Base-by-base conservation (phyloP, 2,888 invertebrate genomes). In the Ethmia dodecea region DNA sequence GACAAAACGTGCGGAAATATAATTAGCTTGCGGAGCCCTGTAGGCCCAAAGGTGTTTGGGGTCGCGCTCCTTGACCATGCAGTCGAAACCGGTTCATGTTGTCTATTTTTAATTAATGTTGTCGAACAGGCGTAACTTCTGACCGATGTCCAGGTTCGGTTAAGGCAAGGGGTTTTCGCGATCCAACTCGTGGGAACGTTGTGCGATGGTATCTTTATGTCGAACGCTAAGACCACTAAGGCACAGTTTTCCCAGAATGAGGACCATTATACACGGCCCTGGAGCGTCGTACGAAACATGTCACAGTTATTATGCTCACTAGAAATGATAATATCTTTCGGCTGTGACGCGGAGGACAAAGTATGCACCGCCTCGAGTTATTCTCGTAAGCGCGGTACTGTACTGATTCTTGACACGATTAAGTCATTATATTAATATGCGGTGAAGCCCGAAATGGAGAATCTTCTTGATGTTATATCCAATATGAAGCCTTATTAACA, bases 1-100 rank as follows among this genome's bases (percentile, higher is more conserved):
- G 66, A 75, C 84, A 75, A 78, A 79, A 81, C 80, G 84, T 83
- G 86, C 76, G 74, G 79, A 81, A 78, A 79, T 74, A 86, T 86
- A 86, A 86, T 86, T 86, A 84, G 83, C 77, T 78, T 73, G n/a
- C n/a, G n/a, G n/a, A 73, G 49, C 52, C 51, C 49, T 31, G 53
- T 26, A 26, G n/a, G n/a, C n/a, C 11, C 26, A 50, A 55, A 55
- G 58, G 51, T 26, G 11, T 52, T 54, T 52, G 54, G 39, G 76
- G 76, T 71, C 69, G 53, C 47, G 55, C 58, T 65, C 67, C 66
- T 75, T 71, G 74, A 72, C 70, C 69, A 46, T 59, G 60, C 56
- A 45, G 36, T 48, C 52, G 49, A 51, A 73, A 79, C 80, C 74
- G 77, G 81, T 79, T 58, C 55, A 55, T 69, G 72, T 75, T 72